Conservation (phyloP, 2,113 vertebrate species). For the Alaudala cheleensis region DNA sequence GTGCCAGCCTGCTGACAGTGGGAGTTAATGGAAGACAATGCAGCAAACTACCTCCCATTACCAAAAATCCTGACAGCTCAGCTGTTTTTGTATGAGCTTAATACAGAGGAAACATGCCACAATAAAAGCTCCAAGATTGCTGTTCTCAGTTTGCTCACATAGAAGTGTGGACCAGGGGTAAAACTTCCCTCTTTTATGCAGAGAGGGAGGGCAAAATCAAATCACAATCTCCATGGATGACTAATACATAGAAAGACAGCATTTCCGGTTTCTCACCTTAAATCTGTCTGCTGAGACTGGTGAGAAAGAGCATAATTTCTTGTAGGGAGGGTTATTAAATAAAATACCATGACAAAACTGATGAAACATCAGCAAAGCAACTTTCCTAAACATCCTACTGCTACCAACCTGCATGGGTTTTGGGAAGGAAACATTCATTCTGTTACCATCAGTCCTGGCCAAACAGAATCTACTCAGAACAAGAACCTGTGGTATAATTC, state of each 20-base stretch:
- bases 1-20: neutral
- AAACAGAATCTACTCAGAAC: neutral
- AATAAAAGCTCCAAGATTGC: neutral
- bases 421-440: neutral
- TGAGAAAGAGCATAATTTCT: neutral
- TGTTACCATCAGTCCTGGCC: neutral
- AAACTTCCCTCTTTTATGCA: neutral
- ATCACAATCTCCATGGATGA: neutral
- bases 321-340: neutral
- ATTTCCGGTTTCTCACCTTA: neutral
- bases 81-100: neutral
- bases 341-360: neutral
- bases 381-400: neutral
- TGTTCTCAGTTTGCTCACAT: neutral
- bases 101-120: neutral
- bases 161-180: accelerated
- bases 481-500: neutral
- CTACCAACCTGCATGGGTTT: neutral
- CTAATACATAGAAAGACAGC: neutral
- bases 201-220: neutral
- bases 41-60: neutral
- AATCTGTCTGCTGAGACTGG: neutral
- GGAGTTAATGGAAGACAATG: neutral
- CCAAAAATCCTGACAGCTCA: neutral
- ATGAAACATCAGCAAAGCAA: neutral